phyloP scores from a whole-genome alignment of 2,888 invertebrate species.

The Eubasilissa splendida region DNA sequence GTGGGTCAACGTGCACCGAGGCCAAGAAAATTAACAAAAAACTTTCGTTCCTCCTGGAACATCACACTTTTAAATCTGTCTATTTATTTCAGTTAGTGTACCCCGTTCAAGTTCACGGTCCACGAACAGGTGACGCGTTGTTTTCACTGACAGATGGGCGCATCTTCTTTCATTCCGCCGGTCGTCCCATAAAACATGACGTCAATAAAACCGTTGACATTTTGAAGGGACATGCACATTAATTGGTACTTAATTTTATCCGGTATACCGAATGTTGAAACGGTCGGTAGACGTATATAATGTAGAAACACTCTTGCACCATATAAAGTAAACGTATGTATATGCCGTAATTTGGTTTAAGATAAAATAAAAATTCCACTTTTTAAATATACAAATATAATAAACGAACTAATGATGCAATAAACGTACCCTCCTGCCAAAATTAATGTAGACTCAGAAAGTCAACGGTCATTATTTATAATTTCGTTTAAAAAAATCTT shows the following conservation, averaged over 20 bases:
- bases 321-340: no score
- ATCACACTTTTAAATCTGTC: background rate
- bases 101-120: conserved; percentile 5
- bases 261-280: background rate
- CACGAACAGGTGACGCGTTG: background rate
- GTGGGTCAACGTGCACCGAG: background rate
- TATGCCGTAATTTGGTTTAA: no score
- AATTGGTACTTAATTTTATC: background rate
- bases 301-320: no score
- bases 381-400: no score
- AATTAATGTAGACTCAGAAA: no score
- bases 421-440: no score
- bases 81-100: background rate
- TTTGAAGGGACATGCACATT: no score
- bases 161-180: background rate
- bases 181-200: background rate
- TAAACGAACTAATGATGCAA: no score
- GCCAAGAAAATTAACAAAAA: conserved; percentile 1
- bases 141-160: background rate
- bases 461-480: no score
- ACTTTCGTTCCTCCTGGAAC: conserved; percentile 1
- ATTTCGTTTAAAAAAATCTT: no score
- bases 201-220: background rate
- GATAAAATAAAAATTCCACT: no score
- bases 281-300: no score